Evolutionary conservation across 2,797 vertebrate genomes (phyloP), one percentile per base, ranked within the genome.

Genomic region (Callimico goeldii): DNA sequence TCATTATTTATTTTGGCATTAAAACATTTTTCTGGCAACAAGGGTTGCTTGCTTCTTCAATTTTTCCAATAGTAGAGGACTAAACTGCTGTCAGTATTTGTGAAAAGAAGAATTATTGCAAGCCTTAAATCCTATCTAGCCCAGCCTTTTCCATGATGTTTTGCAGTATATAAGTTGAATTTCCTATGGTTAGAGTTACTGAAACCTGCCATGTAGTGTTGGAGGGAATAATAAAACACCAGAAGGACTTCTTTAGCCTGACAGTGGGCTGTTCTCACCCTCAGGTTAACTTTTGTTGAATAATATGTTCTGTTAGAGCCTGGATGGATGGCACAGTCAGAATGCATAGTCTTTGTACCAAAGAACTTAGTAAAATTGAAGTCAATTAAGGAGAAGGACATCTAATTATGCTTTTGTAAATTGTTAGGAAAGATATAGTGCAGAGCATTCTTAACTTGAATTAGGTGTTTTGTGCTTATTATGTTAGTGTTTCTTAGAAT

Each of bases 51-150:
- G 28, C 36, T 89, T 81, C 58, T 87, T 88, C 13, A 76, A n/a
- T 22, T 70, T 96, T 97, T 70, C 89, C 41, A 80, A 22, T 39
- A 92, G 70, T 5, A 76, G 84, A 93, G 52, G 58, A 58, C 79
- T 30, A 58, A 36, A 15, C 36, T 11, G 4, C 82, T 83, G 75
- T 64, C 24, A 64, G 12, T 55, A 5, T 88, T 82, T 67, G n/a
- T 86, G 58, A 72, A 91, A 90, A 39, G 24, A 70, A 26, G 24
- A 70, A 26, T 93, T 77, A 22, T 12, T 33, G 30, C 9, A 79
- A 46, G 39, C 50, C 28, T 33, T 61, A 72, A 90, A 46, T 70
- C 28, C 5, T 83, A 86, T 86, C 41, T 33, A 77, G 33, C 20
- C 46, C 36, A 64, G 26, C 52, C 36, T 61, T 82, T 64, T 67